Conservation (phyloP, 2,888 invertebrate species). For the Rhorus exstirpatorius region DNA sequence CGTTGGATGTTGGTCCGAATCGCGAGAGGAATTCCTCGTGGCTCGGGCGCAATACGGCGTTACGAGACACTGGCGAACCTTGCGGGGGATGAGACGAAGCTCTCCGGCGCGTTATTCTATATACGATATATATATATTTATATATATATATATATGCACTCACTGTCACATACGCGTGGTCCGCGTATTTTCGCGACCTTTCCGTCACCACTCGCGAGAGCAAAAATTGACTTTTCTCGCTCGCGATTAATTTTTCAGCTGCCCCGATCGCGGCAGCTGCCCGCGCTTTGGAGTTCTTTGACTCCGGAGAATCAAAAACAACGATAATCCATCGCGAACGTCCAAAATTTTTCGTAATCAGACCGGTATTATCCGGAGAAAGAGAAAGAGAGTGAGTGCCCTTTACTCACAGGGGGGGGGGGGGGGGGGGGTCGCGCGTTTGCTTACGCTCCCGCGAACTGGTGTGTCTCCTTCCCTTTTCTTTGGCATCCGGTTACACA, state of each 20-base stretch:
- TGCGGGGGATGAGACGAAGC: conserved; percentile 24
- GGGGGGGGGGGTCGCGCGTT: conserved; percentile 49
- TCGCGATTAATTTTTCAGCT: background rate
- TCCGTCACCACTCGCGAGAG: background rate
- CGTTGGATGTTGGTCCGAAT: conserved; percentile 23
- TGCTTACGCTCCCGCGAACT: conserved; percentile 47
- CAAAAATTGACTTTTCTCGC: background rate
- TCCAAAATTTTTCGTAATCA: conserved; percentile 24
- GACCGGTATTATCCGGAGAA: background rate
- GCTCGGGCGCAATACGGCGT: conserved; percentile 25
- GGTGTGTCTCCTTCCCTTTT: conserved; percentile 60
- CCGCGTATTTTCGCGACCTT: conserved; percentile 17
- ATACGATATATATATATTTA: background rate
- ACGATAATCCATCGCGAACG: background rate
- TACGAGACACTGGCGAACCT: conserved; percentile 38
- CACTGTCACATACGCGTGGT: conserved; percentile 66
- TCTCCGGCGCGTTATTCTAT: background rate
- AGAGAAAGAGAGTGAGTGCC: conserved; percentile 27
- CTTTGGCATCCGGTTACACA: conserved; percentile 72
- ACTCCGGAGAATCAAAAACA: background rate
- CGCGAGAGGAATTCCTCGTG: conserved; percentile 54
- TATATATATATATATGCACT: too few species aligned
- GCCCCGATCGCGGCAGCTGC: background rate
- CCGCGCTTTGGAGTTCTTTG: background rate
- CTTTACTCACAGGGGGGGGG: conserved; percentile 40